phyloP scores from a whole-genome alignment of 1,140 invertebrate genomes.

The Cherax quadricarinatus region DNA sequence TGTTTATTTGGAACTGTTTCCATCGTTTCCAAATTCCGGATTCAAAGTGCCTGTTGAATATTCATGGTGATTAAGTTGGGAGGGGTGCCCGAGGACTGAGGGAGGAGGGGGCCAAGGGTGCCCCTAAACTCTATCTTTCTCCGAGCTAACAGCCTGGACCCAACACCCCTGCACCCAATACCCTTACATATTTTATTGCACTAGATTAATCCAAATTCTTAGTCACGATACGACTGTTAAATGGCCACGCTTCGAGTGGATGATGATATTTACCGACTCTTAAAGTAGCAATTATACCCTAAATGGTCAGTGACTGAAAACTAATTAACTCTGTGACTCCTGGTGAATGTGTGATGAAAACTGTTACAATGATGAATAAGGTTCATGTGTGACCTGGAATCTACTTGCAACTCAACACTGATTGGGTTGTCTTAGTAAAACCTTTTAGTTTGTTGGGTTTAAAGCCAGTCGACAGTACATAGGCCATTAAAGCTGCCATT shows the following conservation, averaged over 20 bases:
- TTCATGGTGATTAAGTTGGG: conserved; percentile 11
- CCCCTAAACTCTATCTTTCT: too few species aligned
- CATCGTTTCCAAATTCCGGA: conserved; percentile 1
- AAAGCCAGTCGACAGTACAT: too few species aligned
- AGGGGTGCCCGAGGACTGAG: neutral
- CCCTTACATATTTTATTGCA: too few species aligned
- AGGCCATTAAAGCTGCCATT: too few species aligned
- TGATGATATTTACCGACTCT: neutral
- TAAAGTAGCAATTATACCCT: neutral
- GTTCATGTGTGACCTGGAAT: neutral
- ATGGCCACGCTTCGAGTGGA: neutral
- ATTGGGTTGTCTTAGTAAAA: too few species aligned
- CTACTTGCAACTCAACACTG: too few species aligned
- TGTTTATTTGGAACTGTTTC: conserved; percentile 12
- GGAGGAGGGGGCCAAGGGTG: neutral
- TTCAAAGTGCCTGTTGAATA: conserved; percentile 8
- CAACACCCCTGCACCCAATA: too few species aligned
- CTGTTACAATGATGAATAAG: neutral
- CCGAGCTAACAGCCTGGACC: too few species aligned
- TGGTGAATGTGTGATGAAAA: neutral
- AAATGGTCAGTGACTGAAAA: neutral
- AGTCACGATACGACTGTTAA: too few species aligned
- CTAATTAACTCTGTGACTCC: neutral
- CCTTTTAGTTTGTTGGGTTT: too few species aligned
- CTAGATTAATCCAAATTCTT: too few species aligned